Evolutionary conservation across 2,113 vertebrate genomes (phyloP).

Genomic region (Gnathonemus longibarbis): DNA sequence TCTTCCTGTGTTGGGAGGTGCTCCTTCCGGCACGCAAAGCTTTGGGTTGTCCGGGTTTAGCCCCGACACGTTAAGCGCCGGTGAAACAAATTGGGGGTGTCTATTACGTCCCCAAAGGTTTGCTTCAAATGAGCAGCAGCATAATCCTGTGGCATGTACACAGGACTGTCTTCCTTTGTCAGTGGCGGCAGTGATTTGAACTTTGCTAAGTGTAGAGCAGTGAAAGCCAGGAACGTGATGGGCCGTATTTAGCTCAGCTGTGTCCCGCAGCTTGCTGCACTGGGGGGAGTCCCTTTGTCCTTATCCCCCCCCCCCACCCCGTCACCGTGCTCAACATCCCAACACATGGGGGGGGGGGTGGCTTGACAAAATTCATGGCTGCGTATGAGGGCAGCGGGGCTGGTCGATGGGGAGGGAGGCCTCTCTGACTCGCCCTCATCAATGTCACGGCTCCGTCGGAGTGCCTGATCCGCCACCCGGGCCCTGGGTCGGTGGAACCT

Average conservation of each 20-base stretch:
- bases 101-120: not conserved
- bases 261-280: not conserved
- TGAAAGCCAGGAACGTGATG: not conserved
- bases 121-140: not conserved
- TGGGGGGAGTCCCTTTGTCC: not conserved
- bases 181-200: not conserved
- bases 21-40: not conserved
- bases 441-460: constrained; percentile 50
- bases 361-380: not conserved
- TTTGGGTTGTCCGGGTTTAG: not conserved
- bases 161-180: not conserved
- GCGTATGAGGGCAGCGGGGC: not conserved
- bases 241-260: not conserved
- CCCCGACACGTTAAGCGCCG: not conserved
- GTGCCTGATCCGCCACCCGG: constrained; percentile 41
- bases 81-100: not conserved
- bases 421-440: constrained; percentile 34
- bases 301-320: not conserved
- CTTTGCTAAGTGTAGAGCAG: not conserved
- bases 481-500: constrained; percentile 34
- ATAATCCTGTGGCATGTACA: not conserved
- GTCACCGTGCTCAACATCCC: not conserved
- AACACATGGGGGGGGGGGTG: not conserved
- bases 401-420: not conserved
- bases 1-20: not conserved